Evolutionary conservation across 2,113 vertebrate genomes (phyloP).

Genomic region (Microcebus griseorufus): DNA sequence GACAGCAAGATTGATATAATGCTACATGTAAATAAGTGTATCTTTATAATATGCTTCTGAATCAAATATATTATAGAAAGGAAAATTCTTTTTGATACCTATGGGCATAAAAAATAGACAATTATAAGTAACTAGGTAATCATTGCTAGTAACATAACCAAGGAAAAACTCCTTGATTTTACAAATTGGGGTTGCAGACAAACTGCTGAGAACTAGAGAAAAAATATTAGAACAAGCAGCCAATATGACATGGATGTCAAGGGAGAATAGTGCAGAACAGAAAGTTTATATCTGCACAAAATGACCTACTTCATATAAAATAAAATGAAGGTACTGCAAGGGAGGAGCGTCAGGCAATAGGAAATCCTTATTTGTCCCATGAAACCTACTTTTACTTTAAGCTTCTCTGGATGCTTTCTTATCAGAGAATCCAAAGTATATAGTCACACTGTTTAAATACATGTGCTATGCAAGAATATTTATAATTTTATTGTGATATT

Average conservation of each 20-base stretch:
- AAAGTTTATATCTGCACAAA: slow-evolving; percentile 34
- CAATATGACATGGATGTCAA: slow-evolving; percentile 23
- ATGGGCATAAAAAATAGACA: neutral
- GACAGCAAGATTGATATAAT: neutral
- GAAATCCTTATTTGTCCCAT: slow-evolving; percentile 26
- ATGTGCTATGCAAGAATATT: neutral
- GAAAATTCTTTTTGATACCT: slow-evolving; percentile 37
- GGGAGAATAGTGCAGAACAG: neutral
- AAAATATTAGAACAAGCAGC: neutral
- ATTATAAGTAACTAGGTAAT: slow-evolving; percentile 1
- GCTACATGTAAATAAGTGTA: neutral
- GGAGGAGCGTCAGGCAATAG: neutral
- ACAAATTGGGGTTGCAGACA: neutral
- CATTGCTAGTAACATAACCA: neutral
- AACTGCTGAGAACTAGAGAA: neutral
- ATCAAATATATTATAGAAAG: neutral
- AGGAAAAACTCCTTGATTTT: neutral
- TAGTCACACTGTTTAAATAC: neutral
- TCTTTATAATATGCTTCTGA: neutral
- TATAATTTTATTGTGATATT: neutral
- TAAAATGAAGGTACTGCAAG: neutral
- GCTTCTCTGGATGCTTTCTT: neutral
- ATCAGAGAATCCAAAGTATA: neutral
- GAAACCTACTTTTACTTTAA: neutral
- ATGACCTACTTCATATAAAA: slow-evolving; percentile 51